A percentile compares a stretch with the other conserved stretches of the same genome.
Conservation (phyloP, 2,113 vertebrate species). For the Phyllostomus discolor region DNA sequence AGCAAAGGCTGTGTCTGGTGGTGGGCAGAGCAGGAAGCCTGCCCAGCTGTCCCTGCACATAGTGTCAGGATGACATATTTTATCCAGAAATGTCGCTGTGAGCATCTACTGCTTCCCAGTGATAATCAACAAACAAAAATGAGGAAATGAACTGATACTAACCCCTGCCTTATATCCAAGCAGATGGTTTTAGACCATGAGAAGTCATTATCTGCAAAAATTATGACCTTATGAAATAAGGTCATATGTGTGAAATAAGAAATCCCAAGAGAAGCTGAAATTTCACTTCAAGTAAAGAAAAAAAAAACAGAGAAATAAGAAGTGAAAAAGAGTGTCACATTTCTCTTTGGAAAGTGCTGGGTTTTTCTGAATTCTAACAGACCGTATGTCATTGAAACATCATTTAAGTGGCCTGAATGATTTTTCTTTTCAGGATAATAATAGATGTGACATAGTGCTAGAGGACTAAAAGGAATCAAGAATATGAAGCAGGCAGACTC, state of each 20-base stretch:
- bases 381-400: neutral
- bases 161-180: neutral
- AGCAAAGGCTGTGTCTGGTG: neutral
- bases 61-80: neutral
- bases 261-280: neutral
- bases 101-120: neutral
- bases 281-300: slow-evolving; percentile 12
- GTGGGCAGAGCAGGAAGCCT: neutral
- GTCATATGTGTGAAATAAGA: neutral
- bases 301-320: neutral
- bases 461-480: neutral
- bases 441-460: neutral
- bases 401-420: neutral
- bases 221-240: neutral
- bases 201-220: neutral
- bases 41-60: neutral
- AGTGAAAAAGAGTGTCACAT: neutral
- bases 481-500: neutral
- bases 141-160: neutral
- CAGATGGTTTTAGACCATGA: neutral
- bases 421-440: neutral
- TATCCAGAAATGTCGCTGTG: neutral
- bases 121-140: slow-evolving; percentile 24
- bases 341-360: neutral
- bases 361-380: slow-evolving; percentile 28